A percentile compares a stretch with the other conserved stretches of the same genome.
phyloP scores from a whole-genome alignment of 2,888 invertebrate species.

The Tipula lateralis region DNA sequence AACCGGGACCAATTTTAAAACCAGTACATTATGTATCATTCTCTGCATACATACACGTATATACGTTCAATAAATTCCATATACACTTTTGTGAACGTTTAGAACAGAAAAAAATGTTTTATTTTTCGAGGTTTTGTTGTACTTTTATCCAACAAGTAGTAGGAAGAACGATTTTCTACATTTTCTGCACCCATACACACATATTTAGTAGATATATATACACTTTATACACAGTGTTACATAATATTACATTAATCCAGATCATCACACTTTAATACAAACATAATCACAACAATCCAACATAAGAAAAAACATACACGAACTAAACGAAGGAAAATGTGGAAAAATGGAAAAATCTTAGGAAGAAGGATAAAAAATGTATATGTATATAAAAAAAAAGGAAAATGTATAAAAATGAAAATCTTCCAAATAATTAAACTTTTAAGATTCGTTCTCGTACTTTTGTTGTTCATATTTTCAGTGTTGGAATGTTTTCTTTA shows the following conservation, averaged over 20 bases:
- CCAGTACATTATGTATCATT: not conserved
- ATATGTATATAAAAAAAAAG: not conserved
- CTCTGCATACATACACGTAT: not conserved
- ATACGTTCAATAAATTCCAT: not conserved
- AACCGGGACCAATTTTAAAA: not conserved
- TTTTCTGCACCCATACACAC: not conserved
- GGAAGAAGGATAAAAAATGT: constrained; percentile 13
- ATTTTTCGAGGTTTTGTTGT: not conserved
- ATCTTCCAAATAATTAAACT: constrained; percentile 24
- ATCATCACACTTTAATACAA: constrained; percentile 19
- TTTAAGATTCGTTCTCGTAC: constrained; percentile 2
- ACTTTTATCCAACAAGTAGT: not conserved
- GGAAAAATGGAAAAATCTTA: not conserved
- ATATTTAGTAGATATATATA: not conserved
- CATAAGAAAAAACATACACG: not conserved
- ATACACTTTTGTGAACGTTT: not conserved
- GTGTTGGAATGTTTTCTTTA: not conserved
- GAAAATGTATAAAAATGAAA: constrained; percentile 24
- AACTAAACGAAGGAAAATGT: constrained; percentile 13
- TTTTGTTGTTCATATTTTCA: not conserved
- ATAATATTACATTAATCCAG: constrained; percentile 11
- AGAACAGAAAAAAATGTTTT: not conserved
- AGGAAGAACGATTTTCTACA: constrained; percentile 2
- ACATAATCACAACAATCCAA: constrained; percentile 19
- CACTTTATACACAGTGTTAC: not conserved